phyloP scores from a whole-genome alignment of 2,888 invertebrate genomes.

The Lasioglossum oenotherae region DNA sequence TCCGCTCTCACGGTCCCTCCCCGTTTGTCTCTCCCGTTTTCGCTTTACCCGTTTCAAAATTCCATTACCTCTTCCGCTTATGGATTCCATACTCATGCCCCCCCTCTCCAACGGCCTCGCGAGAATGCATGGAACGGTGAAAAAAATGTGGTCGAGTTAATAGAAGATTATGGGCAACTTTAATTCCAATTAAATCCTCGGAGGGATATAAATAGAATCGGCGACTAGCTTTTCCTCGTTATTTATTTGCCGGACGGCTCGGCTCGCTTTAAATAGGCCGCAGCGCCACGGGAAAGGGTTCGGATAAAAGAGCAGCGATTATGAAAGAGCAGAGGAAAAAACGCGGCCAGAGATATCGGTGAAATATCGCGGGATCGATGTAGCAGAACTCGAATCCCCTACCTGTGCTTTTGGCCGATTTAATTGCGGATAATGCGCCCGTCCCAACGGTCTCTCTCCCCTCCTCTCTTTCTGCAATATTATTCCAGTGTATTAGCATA shows the following conservation, averaged over 20 bases:
- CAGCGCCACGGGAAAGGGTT: neutral
- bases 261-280: neutral
- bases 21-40: constrained; percentile 14
- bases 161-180: constrained; percentile 51
- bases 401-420: constrained; percentile 1
- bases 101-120: neutral
- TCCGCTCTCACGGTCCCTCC: neutral
- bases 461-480: neutral
- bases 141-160: constrained; percentile 43
- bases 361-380: neutral
- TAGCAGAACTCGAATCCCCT: neutral
- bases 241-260: constrained; percentile 20
- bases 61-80: constrained; percentile 63
- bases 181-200: constrained; percentile 50
- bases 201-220: constrained; percentile 36
- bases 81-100: constrained; percentile 45
- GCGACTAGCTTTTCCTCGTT: constrained; percentile 11
- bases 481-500: neutral
- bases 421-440: neutral
- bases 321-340: neutral
- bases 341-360: neutral
- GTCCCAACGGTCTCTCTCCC: neutral
- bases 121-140: neutral
- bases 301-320: neutral
- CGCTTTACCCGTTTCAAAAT: constrained; percentile 57